Evolutionary conservation across 2,797 vertebrate species (phyloP).

Genomic region (Capromys pilorides): DNA sequence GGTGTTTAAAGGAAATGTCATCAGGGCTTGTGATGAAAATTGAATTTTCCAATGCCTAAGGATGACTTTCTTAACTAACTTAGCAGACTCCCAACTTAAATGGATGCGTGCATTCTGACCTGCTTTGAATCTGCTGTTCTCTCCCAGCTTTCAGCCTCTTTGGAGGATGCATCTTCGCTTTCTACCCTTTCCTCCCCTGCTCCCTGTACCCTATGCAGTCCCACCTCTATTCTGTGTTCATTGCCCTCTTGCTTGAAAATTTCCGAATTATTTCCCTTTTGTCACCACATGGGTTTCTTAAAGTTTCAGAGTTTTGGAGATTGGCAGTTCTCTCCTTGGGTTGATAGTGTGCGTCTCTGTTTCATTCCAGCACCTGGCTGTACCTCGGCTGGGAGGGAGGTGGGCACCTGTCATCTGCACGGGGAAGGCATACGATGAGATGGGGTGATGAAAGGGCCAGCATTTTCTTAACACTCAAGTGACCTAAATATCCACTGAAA

Average conservation of each 20-base stretch:
- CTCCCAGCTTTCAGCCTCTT: constrained; percentile 14
- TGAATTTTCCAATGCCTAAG: constrained; percentile 81
- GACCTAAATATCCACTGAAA: background rate
- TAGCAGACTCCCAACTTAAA: constrained; percentile 72
- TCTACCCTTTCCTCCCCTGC: background rate
- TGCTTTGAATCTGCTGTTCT: constrained; percentile 59
- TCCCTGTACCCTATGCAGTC: background rate
- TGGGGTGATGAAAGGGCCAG: background rate
- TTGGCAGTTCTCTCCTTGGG: background rate
- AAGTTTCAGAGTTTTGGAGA: constrained; percentile 21
- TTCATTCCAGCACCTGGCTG: background rate
- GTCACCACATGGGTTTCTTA: background rate
- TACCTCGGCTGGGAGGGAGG: background rate
- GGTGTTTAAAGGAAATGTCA: constrained; percentile 84
- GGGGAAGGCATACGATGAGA: background rate
- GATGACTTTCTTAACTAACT: constrained; percentile 79
- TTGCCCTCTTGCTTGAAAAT: constrained; percentile 61
- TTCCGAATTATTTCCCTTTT: constrained; percentile 3
- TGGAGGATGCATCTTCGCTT: constrained; percentile 1
- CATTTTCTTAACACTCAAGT: background rate
- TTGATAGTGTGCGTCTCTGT: background rate
- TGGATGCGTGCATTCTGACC: constrained; percentile 57
- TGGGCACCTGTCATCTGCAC: background rate
- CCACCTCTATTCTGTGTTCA: constrained; percentile 43
- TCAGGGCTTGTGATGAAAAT: constrained; percentile 83